These are phyloP conservation scores for Carettochelys insculpta DNA, from an alignment of 2,113 vertebrate species.

Conservation along the genomic window DNA sequence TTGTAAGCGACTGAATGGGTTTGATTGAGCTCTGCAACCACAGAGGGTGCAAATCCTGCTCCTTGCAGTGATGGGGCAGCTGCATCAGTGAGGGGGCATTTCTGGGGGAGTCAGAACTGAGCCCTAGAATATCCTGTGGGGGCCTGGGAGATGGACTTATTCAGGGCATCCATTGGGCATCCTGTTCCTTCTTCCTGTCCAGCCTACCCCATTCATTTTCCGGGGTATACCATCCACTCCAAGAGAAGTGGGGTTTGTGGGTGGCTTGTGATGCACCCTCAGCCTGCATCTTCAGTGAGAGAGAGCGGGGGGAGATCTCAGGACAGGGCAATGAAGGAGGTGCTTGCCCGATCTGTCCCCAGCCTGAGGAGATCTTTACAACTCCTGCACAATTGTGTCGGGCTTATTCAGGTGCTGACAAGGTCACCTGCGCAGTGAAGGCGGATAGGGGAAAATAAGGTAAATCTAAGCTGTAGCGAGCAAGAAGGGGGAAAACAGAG, in stretches of 20 bases:
- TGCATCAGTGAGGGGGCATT: neutral
- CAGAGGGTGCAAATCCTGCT: neutral
- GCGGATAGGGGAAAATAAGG: too few relatives aligned
- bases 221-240: neutral
- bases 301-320: fast-evolving
- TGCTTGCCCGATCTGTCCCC: neutral
- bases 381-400: fast-evolving
- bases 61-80: neutral
- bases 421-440: neutral
- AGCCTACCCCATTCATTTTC: neutral
- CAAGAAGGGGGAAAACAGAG: too few relatives aligned
- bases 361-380: neutral
- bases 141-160: neutral
- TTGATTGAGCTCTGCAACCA: neutral
- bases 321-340: neutral
- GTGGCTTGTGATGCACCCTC: neutral
- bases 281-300: neutral
- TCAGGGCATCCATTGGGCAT: neutral
- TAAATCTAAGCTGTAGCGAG: neutral
- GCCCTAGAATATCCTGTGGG: neutral
- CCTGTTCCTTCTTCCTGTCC: neutral
- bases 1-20: neutral
- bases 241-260: neutral
- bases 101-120: neutral
- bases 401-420: neutral